Conservation (phyloP, 2,888 invertebrate species). For the Acronicta aceris region DNA sequence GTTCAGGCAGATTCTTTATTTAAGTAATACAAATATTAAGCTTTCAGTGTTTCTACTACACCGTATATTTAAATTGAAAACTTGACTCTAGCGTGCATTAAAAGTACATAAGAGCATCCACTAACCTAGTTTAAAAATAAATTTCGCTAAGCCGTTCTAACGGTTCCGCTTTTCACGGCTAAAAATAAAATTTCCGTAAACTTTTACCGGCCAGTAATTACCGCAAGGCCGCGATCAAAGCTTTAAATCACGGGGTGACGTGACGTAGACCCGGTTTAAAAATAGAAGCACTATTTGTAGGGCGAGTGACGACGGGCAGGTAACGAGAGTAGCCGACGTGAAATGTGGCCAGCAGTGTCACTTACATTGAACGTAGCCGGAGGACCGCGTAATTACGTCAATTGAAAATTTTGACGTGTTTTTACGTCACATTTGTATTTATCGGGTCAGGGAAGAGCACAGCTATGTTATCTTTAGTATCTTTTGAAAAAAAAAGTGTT, state of each 20-base stretch:
- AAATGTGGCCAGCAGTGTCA: constrained; percentile 14
- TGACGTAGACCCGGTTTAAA: constrained; percentile 53
- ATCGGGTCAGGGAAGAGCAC: neutral
- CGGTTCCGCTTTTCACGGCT: constrained; percentile 39
- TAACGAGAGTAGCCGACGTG: constrained; percentile 30
- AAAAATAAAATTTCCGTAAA: constrained; percentile 50
- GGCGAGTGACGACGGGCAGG: constrained; percentile 48
- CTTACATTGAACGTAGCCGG: constrained; percentile 10
- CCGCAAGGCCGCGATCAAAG: constrained; percentile 64
- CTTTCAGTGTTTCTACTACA: neutral
- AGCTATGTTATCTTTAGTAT: no score
- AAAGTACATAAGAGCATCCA: constrained; percentile 19
- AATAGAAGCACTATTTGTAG: constrained; percentile 68
- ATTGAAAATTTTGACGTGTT: constrained; percentile 1
- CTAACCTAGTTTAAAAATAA: constrained; percentile 29
- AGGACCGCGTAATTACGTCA: constrained; percentile 34
- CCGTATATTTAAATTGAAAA: neutral
- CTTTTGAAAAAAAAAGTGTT: no score
- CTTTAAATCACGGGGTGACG: constrained; percentile 64
- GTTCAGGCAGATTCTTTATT: no score
- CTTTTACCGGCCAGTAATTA: constrained; percentile 60
- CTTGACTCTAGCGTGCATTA: neutral
- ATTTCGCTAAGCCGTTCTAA: constrained; percentile 19
- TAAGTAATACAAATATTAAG: no score
- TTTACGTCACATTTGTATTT: constrained; percentile 12